Conservation (phyloP, 2,113 vertebrate species). For the Sterna hirundo region DNA sequence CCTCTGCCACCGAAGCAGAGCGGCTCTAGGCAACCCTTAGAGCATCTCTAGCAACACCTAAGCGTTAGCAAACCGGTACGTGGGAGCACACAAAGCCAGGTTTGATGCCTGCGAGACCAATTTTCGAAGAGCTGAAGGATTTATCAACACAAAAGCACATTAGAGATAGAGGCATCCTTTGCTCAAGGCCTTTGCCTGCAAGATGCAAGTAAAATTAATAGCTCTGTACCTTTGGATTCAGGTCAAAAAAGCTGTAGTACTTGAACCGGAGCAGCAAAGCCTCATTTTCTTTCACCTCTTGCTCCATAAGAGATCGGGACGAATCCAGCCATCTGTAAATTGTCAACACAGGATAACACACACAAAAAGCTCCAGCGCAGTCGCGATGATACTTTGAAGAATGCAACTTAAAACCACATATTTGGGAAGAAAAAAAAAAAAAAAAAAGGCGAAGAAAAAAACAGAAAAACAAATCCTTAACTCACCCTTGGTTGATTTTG, state of each 20-base stretch:
- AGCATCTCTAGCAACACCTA: neutral
- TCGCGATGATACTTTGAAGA: neutral
- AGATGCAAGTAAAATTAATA: neutral
- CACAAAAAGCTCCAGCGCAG: neutral
- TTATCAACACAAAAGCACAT: neutral
- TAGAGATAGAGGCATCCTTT: neutral
- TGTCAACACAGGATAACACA: neutral
- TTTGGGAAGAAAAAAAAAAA: too few relatives aligned
- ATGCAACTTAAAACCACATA: neutral
- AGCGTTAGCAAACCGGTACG: accelerated
- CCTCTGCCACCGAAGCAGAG: neutral
- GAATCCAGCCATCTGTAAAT: constrained; percentile 93
- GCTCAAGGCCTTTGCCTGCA: neutral
- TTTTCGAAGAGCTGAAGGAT: neutral
- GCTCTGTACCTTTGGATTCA: constrained; percentile 94
- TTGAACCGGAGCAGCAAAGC: constrained; percentile 97
- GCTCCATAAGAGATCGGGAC: constrained; percentile 97
- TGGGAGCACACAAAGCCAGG: neutral
- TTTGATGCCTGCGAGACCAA: neutral
- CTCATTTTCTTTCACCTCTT: constrained; percentile 98
- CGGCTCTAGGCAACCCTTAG: neutral
- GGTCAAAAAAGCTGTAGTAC: constrained; percentile 99
- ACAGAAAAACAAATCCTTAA: neutral
- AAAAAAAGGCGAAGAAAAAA: neutral
- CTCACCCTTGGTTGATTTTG: constrained; percentile 99